Conservation (phyloP, 2,797 vertebrate species). For the Champsocephalus esox region DNA sequence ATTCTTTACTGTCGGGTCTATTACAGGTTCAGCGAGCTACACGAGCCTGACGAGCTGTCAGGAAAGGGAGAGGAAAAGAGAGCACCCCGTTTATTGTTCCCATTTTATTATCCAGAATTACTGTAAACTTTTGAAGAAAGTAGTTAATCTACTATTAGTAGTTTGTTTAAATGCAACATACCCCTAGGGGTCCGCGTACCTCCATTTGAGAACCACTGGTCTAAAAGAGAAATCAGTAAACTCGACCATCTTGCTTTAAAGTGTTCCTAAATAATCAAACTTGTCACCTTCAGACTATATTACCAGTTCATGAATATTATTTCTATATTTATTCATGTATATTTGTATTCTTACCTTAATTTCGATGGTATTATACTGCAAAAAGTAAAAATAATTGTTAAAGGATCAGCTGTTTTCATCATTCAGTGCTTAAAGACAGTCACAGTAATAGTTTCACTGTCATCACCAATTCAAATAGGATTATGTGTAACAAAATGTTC, state of each 20-base stretch:
- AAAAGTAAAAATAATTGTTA: constrained; percentile 19
- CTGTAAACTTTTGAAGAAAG: no score
- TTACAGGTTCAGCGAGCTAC: no score
- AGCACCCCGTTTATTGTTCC: no score
- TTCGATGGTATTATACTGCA: constrained; percentile 67
- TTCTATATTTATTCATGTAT: background rate
- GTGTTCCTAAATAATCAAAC: background rate
- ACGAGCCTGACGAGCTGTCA: no score
- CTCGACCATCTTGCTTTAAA: background rate
- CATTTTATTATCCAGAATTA: no score
- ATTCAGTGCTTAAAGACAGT: background rate
- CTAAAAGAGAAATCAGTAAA: background rate
- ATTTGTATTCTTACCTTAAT: constrained; percentile 63
- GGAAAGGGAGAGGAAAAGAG: no score
- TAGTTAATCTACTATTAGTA: no score
- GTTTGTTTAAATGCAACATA: no score
- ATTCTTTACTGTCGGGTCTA: no score
- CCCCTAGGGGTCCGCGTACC: no score
- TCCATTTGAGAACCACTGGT: no score
- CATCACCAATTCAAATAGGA: background rate
- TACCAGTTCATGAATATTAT: background rate
- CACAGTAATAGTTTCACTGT: background rate
- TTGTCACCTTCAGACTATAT: background rate
- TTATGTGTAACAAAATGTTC: background rate
- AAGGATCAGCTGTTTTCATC: background rate